Percentiles rank a stretch among this genome's conserved stretches.
Evolutionary conservation across 1,140 invertebrate species (phyloP).

Genomic region (Pseudomyrmex flavicornis): DNA sequence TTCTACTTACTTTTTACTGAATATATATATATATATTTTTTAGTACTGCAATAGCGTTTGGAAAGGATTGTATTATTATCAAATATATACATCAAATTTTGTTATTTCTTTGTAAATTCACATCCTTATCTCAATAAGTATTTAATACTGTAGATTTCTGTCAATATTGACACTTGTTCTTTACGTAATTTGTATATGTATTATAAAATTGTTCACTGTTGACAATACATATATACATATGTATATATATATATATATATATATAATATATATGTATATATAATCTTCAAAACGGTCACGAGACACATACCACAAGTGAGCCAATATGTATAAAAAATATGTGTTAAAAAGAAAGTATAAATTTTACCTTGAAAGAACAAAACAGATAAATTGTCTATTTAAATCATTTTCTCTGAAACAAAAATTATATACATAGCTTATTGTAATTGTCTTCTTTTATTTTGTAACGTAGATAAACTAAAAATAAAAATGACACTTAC

Average conservation of each 20-base stretch:
- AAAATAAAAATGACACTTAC: too few species aligned
- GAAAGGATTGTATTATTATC: constrained; percentile 53
- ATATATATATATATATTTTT: constrained; percentile 49
- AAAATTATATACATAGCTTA: too few species aligned
- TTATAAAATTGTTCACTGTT: constrained; percentile 4
- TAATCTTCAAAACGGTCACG: not conserved
- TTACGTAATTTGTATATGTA: not conserved
- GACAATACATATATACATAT: constrained; percentile 3
- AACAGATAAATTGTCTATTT: too few species aligned
- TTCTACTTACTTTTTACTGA: constrained; percentile 55
- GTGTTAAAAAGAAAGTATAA: too few species aligned
- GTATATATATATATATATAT: not conserved
- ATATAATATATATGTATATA: constrained; percentile 24
- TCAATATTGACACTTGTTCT: too few species aligned
- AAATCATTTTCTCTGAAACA: too few species aligned
- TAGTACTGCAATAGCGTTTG: constrained; percentile 36
- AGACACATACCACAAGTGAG: too few species aligned
- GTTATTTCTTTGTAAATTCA: constrained; percentile 41
- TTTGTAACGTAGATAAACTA: too few species aligned
- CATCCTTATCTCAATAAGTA: constrained; percentile 16
- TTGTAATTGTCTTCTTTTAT: too few species aligned
- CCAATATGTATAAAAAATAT: too few species aligned
- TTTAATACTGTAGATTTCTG: constrained; percentile 21
- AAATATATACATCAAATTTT: constrained; percentile 55
- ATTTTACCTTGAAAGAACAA: too few species aligned